Base-by-base conservation (phyloP, 2,797 vertebrate genomes). In the Sorex maritimensis region DNA sequence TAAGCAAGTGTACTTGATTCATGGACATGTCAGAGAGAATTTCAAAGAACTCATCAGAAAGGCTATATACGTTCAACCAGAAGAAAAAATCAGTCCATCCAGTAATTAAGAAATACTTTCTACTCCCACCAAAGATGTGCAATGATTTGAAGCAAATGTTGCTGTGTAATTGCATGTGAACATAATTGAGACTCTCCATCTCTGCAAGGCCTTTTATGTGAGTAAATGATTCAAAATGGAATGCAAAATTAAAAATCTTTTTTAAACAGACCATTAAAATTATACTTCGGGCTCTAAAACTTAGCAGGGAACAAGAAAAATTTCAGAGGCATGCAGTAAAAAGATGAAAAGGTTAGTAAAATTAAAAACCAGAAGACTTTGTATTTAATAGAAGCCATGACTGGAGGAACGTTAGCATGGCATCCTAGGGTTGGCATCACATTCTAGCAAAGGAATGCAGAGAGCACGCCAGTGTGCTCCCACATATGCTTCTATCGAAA, bases 91-190 rank as follows among this genome's bases (percentile, higher is more conserved):
- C 97, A 96, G 95, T 90, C 67, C 67, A 96, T 72, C 28, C 74
- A 92, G 38, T 92, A 95, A 97, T 97, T 97, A 97, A 97, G 96
- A 97, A 97, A 4, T 88, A 96, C 44, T 94, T 95, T 96, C 96
- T 97, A 86, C 63, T 94, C 89, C 87, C 17, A 96, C 13, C 26
- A 89, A 97, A 97, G 89, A 96, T 63, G 65, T 88, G 30, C 91
- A 96, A 92, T 0, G 0, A 95, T 96, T 97, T 96, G 85, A 95
- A 96, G 73, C 79, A 86, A 97, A 94, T 95, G 85, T 92, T 96
- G 92, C 82, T 91, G 82, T 91, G 72, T 69, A 96, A 94, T 94
- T 95, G 96, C 88, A 73, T 41, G 71, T 82, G 91, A 97, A 94
- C 30, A 26, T 96, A 96, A 95, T 87, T 96, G 0, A 21, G 2